Conservation (phyloP, 2,888 invertebrate species). For the Chymomyza amoena region DNA sequence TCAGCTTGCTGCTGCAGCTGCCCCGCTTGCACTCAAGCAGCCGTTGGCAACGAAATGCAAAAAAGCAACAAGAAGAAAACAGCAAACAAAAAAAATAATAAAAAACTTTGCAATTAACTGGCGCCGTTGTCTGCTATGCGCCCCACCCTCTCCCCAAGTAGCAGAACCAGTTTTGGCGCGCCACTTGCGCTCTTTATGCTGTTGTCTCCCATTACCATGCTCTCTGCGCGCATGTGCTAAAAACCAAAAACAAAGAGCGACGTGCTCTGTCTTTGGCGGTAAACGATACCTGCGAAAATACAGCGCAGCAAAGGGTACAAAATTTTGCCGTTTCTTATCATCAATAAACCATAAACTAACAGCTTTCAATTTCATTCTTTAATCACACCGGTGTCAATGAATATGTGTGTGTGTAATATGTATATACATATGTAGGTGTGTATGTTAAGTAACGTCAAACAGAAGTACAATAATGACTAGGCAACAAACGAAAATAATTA, state of each 20-base stretch:
- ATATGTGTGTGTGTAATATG: neutral
- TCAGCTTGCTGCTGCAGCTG: constrained; percentile 48
- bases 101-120: constrained; percentile 70
- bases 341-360: constrained; percentile 20
- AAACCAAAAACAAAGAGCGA: constrained; percentile 13
- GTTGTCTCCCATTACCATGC: constrained; percentile 21
- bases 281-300: constrained; percentile 46
- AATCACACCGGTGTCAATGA: constrained; percentile 2
- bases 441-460: neutral
- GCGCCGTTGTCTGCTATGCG: constrained; percentile 45
- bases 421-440: neutral
- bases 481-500: neutral
- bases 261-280: constrained; percentile 15
- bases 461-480: neutral
- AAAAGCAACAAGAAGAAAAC: constrained; percentile 24
- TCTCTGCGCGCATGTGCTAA: constrained; percentile 56
- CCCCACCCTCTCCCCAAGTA: neutral
- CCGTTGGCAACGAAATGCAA: constrained; percentile 14
- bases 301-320: constrained; percentile 42
- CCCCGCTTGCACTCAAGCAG: constrained; percentile 4
- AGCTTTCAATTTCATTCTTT: constrained; percentile 43
- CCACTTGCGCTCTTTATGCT: constrained; percentile 37
- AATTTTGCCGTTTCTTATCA: constrained; percentile 30
- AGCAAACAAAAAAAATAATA: constrained; percentile 25
- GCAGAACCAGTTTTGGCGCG: constrained; percentile 69